Evolutionary conservation across 2,113 vertebrate species (phyloP).

Genomic region (Drymodes brunneopygia): DNA sequence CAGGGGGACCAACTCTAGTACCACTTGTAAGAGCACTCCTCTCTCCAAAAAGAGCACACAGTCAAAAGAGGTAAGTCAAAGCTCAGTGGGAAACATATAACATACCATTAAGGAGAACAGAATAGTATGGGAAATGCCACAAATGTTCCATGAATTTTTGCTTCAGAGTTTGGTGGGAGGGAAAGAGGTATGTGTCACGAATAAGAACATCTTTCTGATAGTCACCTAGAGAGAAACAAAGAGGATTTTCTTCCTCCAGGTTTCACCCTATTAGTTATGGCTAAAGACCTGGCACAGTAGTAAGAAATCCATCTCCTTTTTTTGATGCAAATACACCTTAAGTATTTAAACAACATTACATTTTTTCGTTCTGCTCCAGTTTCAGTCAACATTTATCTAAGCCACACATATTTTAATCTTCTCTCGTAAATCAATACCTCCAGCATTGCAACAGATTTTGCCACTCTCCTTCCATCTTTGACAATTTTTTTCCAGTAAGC

Average conservation of each 20-base stretch:
- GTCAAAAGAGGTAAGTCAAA: background rate
- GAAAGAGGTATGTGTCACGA: background rate
- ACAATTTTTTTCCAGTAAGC: background rate
- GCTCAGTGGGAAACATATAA: background rate
- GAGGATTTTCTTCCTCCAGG: background rate
- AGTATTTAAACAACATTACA: background rate
- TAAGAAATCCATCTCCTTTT: background rate
- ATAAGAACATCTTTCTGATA: background rate
- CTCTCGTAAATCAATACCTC: constrained; percentile 18
- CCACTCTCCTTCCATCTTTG: background rate
- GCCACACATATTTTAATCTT: background rate
- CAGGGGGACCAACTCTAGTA: background rate
- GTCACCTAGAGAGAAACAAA: background rate
- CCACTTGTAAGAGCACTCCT: background rate
- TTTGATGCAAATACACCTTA: background rate
- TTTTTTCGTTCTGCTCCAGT: background rate
- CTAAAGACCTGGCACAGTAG: background rate
- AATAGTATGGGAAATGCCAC: background rate
- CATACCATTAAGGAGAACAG: background rate
- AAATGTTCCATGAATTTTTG: background rate
- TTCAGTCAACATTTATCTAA: constrained; percentile 1
- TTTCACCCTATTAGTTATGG: background rate
- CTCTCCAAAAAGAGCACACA: background rate
- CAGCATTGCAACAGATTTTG: background rate
- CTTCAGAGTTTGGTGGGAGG: background rate